Base-by-base conservation (phyloP, 2,797 vertebrate genomes). In the Delichon dasypus region DNA sequence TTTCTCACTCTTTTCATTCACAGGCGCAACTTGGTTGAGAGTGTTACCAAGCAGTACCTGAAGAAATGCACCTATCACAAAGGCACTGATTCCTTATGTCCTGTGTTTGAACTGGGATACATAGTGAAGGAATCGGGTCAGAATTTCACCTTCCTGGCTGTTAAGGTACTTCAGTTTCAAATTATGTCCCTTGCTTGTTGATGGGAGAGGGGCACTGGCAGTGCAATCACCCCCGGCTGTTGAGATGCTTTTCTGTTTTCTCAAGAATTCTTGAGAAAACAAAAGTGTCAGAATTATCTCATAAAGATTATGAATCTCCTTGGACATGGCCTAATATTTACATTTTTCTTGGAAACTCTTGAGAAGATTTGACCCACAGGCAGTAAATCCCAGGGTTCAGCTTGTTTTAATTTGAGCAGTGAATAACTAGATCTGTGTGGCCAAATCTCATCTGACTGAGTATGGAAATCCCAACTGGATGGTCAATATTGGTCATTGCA, bases 21-120 rank as follows among this genome's bases (percentile, higher is more conserved):
- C 91, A 99, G 99, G 94, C 98, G 98, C 97, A 99, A 99, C 97
- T 96, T 99, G 89, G 98, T 99, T 66, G 99, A 99, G 83, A 96
- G 92, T 0, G 94, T 99, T 34, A 97, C 98, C 67, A 77, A 42
- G 2, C 36, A 11, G 15, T 98, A 99, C 94, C 96, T 99, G 94
- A 98, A 67, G 57, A 97, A 66, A 4, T 99, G 99, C 87, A 93
- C 98, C 38, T 98, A 98, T 21, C 58, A 99, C 94, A 98, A 98
- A 68, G 50, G 55, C 14, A 38, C 75, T 0, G 95, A 98, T 61
- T 98, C 99, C 2, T 96, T 99, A 26, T 99, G 99, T 75, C 99
- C 99, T 0, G 98, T 99, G 88, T 99, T 99, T 96, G 98, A 85
- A 88, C 96, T 99, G 36, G 98, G 99, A 89, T 98, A 99, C 68